phyloP scores from a whole-genome alignment of 92 coral and sea anemone species.

The Umimayanthus chanpuru region DNA sequence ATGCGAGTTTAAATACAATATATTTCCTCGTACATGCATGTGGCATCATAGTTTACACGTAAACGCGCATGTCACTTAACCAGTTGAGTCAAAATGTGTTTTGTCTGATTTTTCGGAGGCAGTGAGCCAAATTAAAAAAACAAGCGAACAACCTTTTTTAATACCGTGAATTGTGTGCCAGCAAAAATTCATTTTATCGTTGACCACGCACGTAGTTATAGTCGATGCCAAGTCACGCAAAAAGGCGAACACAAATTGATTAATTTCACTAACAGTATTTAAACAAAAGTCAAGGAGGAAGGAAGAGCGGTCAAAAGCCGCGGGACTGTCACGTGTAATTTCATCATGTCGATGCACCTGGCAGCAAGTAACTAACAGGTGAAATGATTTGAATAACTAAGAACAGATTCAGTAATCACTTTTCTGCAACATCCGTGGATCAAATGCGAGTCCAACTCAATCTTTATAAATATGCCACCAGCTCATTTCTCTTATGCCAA shows the following conservation, averaged over 20 bases:
- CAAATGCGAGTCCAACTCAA: neutral
- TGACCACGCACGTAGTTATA: neutral
- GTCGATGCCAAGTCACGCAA: neutral
- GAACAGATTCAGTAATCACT: neutral
- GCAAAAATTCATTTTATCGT: neutral
- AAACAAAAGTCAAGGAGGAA: neutral
- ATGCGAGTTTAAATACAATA: too few relatives aligned
- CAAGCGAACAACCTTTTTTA: too few relatives aligned
- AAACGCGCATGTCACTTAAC: too few relatives aligned
- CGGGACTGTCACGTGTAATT: neutral
- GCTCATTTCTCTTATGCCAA: neutral
- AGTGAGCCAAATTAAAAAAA: too few relatives aligned
- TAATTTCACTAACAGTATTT: too few relatives aligned
- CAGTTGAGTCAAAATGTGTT: too few relatives aligned
- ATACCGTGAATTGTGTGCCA: neutral
- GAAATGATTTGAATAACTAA: too few relatives aligned
- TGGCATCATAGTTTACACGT: too few relatives aligned
- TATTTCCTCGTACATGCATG: too few relatives aligned
- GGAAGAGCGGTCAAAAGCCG: neutral
- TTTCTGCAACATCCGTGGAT: neutral
- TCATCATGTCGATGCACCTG: neutral
- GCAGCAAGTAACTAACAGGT: neutral
- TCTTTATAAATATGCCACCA: neutral
- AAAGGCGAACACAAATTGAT: neutral
- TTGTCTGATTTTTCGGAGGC: too few relatives aligned